Percentiles rank a stretch among this genome's conserved stretches.
Conservation (phyloP, 2,888 invertebrate species). For the Cosmorhoe ocellata region DNA sequence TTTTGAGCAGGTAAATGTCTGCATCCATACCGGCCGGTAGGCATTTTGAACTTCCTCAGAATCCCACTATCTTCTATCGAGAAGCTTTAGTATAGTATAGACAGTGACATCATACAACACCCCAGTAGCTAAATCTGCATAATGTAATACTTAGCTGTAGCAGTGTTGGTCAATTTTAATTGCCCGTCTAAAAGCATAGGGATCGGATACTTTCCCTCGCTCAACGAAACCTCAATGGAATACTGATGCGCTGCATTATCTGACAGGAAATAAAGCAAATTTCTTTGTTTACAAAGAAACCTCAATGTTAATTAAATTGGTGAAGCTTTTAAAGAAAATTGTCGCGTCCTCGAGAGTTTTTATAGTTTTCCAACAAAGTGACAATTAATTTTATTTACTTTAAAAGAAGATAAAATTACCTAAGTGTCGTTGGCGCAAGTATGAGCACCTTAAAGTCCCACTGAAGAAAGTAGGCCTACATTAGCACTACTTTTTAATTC, state of each 20-base stretch:
- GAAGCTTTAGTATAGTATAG: no score
- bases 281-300: conserved; percentile 39
- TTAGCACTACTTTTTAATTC: no score
- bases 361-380: conserved; percentile 1
- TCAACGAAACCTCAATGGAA: conserved; percentile 42
- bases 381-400: no score
- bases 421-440: no score
- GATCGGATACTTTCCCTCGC: conserved; percentile 44
- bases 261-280: conserved; percentile 43
- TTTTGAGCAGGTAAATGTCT: neutral
- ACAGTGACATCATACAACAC: no score
- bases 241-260: conserved; percentile 53
- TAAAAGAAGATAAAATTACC: no score
- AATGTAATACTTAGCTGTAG: no score
- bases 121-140: no score
- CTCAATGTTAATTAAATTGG: conserved; percentile 53
- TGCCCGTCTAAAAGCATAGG: conserved; percentile 32
- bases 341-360: neutral
- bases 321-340: conserved; percentile 36
- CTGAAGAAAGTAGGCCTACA: no score
- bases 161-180: neutral
- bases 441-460: no score
- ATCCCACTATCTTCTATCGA: no score
- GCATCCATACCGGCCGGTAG: neutral
- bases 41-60: no score